phyloP scores from a whole-genome alignment of 2,888 invertebrate genomes.

The Tetragnatha montana region DNA sequence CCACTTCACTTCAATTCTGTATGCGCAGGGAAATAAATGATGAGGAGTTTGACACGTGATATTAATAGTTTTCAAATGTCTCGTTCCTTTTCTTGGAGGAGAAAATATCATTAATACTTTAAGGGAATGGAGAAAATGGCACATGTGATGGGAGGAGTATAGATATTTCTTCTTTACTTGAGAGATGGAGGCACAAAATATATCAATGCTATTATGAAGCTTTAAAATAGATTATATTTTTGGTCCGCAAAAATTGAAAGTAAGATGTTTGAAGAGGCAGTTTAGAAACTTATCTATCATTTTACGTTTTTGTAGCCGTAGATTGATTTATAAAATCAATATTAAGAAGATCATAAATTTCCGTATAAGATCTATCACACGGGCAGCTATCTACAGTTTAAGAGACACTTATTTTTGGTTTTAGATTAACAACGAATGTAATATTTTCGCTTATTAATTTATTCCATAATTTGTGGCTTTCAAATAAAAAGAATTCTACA shows the following conservation, averaged over 20 bases:
- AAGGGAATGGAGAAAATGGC: background rate
- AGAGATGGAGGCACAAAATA: background rate
- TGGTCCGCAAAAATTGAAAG: background rate
- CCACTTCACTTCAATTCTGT: constrained; percentile 1
- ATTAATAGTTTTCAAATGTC: constrained; percentile 35
- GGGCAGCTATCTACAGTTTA: too few relatives aligned
- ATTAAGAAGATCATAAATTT: too few relatives aligned
- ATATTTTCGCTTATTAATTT: too few relatives aligned
- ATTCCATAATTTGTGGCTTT: too few relatives aligned
- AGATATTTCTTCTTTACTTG: background rate
- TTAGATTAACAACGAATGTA: too few relatives aligned
- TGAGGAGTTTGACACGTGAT: background rate
- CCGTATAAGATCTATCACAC: too few relatives aligned
- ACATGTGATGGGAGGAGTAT: background rate
- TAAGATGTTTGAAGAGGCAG: background rate
- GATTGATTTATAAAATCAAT: too few relatives aligned
- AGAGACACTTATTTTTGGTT: too few relatives aligned
- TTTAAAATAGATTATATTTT: background rate
- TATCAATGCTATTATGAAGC: background rate
- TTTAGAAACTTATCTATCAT: too few relatives aligned
- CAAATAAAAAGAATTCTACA: too few relatives aligned
- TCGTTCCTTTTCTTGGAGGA: background rate
- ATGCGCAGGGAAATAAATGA: background rate
- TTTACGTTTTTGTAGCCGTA: too few relatives aligned
- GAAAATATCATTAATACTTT: background rate